A percentile compares a stretch with the other conserved stretches of the same genome.
Evolutionary conservation across 2,113 vertebrate genomes (phyloP).

Genomic region (Hylia prasina): DNA sequence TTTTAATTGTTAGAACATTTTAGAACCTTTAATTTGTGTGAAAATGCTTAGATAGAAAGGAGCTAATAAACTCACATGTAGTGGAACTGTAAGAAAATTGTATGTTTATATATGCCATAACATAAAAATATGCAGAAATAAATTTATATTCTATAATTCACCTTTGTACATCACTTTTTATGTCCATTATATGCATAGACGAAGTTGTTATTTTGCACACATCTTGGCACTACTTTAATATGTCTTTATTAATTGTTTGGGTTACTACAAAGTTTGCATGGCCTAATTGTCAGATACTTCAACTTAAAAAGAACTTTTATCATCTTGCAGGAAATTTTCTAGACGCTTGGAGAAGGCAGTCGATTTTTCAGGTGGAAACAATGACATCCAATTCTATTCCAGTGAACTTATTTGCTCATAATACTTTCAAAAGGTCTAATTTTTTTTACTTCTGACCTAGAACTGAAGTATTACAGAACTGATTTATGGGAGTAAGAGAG

Average conservation of each 20-base stretch:
- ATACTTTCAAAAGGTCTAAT: neutral
- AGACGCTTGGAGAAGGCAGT: neutral
- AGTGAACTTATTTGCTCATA: neutral
- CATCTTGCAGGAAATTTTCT: neutral
- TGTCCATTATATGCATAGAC: neutral
- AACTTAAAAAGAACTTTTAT: neutral
- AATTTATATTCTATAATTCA: neutral
- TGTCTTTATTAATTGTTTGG: neutral
- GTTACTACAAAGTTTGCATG: neutral
- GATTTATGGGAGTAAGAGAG: neutral
- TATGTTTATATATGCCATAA: neutral
- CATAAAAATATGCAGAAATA: neutral
- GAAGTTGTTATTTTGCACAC: neutral
- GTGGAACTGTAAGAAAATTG: neutral
- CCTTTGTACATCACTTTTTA: neutral
- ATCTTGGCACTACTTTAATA: neutral
- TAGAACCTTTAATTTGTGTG: neutral
- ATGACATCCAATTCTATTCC: neutral
- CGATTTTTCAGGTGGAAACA: neutral
- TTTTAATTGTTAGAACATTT: neutral
- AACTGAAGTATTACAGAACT: neutral
- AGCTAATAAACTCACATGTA: neutral
- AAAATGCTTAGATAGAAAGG: neutral
- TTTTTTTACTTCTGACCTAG: neutral
- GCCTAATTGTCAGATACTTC: neutral